A percentile compares a stretch with the other conserved stretches of the same genome.
Conservation (phyloP, 2,113 vertebrate species). For the Ammodytes dubius region DNA sequence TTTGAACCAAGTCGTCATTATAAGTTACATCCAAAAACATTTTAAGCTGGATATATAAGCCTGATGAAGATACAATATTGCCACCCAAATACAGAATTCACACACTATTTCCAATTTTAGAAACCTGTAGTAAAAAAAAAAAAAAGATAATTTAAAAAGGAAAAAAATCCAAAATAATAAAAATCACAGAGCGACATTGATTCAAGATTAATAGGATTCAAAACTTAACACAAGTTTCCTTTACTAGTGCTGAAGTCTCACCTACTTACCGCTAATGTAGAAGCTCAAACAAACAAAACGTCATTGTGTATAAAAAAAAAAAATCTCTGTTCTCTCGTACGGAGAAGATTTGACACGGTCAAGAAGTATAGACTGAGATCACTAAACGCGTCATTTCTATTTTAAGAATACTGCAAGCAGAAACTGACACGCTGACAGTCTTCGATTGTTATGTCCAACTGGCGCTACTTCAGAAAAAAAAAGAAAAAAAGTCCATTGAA, state of each 20-base stretch:
- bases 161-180: conserved; percentile 16
- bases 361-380: conserved; percentile 38
- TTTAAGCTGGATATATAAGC: conserved; percentile 1
- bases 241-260: conserved; percentile 22
- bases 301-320: conserved; percentile 17
- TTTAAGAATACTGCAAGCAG: conserved; percentile 54
- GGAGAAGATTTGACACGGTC: conserved; percentile 39
- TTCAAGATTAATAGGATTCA: conserved; percentile 58
- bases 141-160: not conserved
- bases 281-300: conserved; percentile 32
- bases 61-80: not conserved
- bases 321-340: conserved; percentile 30
- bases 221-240: conserved; percentile 28
- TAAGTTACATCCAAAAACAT: conserved; percentile 20
- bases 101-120: conserved; percentile 26
- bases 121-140: conserved; percentile 1
- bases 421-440: not conserved
- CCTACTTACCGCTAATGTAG: conserved; percentile 10
- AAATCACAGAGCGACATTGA: conserved; percentile 3
- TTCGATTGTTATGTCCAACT: conserved; percentile 5
- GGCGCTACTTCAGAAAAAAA: conserved; percentile 41
- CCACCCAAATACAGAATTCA: conserved; percentile 15
- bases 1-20: conserved; percentile 3
- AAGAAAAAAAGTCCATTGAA: conserved; percentile 7
- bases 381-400: conserved; percentile 30